Evolutionary conservation across 1,140 invertebrate species (phyloP).

Genomic region (Orchestia grillus): DNA sequence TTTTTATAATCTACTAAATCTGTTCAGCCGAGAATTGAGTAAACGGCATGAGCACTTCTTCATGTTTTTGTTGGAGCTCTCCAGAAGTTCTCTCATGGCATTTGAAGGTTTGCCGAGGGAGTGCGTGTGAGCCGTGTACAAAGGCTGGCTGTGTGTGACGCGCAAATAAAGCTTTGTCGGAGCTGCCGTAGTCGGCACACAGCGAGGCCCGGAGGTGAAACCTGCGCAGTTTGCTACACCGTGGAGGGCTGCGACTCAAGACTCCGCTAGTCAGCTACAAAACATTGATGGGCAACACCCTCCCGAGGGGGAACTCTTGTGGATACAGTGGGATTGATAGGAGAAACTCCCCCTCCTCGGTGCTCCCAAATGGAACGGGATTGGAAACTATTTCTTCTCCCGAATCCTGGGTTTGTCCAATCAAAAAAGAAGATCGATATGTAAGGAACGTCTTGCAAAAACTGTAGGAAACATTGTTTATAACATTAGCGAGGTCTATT

Average conservation of each 20-base stretch:
- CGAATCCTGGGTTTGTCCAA: neutral
- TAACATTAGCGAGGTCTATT: no score
- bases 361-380: neutral
- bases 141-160: constrained; percentile 35
- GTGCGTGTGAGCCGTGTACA: constrained; percentile 23
- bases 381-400: neutral
- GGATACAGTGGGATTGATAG: neutral
- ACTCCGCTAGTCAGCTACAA: constrained; percentile 19
- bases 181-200: neutral
- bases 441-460: neutral
- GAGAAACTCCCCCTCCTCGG: neutral
- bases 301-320: neutral
- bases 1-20: neutral
- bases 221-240: neutral
- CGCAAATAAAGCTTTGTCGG: constrained; percentile 47
- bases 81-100: constrained; percentile 30
- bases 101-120: constrained; percentile 17
- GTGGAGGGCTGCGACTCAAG: neutral
- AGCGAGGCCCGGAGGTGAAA: constrained; percentile 23
- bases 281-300: constrained; percentile 42
- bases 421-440: neutral
- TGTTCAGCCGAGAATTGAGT: neutral
- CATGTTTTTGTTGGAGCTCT: neutral
- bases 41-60: neutral
- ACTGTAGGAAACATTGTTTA: neutral